Conservation (phyloP, 2,797 vertebrate genomes). For the Myotis planiceps region DNA sequence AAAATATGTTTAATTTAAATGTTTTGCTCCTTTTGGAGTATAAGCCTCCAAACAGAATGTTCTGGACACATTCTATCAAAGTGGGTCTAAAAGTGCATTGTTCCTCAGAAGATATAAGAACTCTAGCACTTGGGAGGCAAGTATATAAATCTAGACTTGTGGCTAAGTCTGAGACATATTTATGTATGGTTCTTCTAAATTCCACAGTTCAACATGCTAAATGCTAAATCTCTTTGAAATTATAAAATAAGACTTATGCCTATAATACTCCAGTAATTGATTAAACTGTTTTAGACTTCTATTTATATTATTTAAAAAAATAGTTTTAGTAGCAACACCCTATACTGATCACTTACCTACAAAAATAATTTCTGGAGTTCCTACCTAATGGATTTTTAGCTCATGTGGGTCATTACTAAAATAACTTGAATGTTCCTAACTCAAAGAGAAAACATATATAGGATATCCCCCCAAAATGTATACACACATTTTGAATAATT, state of each 20-base stretch:
- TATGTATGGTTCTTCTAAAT: conserved; percentile 15
- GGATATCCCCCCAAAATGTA: too few species aligned
- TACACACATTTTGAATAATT: too few species aligned
- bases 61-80: not conserved
- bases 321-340: not conserved
- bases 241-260: not conserved
- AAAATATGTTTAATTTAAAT: not conserved
- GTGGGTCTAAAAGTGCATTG: not conserved
- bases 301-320: not conserved
- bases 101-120: not conserved
- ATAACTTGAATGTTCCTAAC: not conserved
- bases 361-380: conserved; percentile 4
- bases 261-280: not conserved
- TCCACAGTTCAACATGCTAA: not conserved
- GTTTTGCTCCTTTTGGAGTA: not conserved
- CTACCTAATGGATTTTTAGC: not conserved
- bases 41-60: not conserved
- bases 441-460: not conserved
- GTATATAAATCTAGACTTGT: not conserved
- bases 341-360: conserved; percentile 18
- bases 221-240: not conserved
- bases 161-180: not conserved
- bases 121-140: not conserved
- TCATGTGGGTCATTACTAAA: not conserved
- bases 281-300: conserved; percentile 23